A percentile compares a stretch with the other conserved stretches of the same genome.
Evolutionary conservation across 2,888 invertebrate genomes (phyloP).

Genomic region (Ecdyonurus torrentis): DNA sequence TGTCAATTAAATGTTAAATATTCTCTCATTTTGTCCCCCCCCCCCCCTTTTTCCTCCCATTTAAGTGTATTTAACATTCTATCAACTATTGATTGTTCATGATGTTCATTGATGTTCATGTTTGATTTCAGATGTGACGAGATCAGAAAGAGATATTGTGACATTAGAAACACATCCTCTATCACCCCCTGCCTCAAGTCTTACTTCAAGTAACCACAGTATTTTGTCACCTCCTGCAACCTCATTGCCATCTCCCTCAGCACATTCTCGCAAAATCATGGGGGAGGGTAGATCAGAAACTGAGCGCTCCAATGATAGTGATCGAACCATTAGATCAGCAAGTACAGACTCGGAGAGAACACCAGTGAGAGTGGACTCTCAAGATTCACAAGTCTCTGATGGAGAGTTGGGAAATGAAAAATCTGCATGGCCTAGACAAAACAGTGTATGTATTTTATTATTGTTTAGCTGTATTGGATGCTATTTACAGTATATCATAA

Average conservation of each 20-base stretch:
- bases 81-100: too few species aligned
- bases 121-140: slow-evolving; percentile 25
- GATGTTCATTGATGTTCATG: too few species aligned
- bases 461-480: neutral
- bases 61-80: too few species aligned
- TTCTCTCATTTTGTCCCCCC: too few species aligned
- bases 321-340: slow-evolving; percentile 48
- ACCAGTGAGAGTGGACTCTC: slow-evolving; percentile 62
- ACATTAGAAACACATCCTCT: slow-evolving; percentile 35
- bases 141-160: slow-evolving; percentile 30
- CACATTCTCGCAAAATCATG: slow-evolving; percentile 18
- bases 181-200: slow-evolving; percentile 9
- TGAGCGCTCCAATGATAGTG: slow-evolving; percentile 38
- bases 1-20: too few species aligned
- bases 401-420: slow-evolving; percentile 29
- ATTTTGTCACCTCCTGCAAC: neutral
- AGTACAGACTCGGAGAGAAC: slow-evolving; percentile 74
- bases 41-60: too few species aligned
- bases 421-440: slow-evolving; percentile 27
- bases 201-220: neutral
- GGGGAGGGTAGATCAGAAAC: slow-evolving; percentile 32
- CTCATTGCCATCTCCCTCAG: neutral
- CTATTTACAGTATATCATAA: too few species aligned
- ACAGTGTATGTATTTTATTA: slow-evolving; percentile 25
- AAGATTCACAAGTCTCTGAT: slow-evolving; percentile 59